Conservation (phyloP, 2,888 invertebrate genomes). For the Chloroclystis v-ata region DNA sequence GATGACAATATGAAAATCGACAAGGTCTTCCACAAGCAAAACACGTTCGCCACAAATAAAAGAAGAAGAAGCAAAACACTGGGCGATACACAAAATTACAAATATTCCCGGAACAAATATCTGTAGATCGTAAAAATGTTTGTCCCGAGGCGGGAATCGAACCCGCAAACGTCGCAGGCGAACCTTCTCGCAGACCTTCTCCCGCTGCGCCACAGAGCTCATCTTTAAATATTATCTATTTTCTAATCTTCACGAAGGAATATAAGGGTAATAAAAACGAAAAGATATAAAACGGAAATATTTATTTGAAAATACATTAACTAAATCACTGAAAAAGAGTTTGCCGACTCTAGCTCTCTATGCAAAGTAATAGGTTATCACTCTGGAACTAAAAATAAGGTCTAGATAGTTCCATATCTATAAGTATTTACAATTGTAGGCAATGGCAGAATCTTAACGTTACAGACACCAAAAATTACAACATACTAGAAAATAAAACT, state of each 20-base stretch:
- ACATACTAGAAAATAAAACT: constrained; percentile 41
- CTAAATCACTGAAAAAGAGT: constrained; percentile 68
- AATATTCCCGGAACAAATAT: no score
- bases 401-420: constrained; percentile 40
- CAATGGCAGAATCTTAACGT: constrained; percentile 59
- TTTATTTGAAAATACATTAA: constrained; percentile 60
- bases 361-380: constrained; percentile 59
- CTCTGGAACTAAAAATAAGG: constrained; percentile 50
- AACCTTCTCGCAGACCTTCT: no score
- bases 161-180: no score
- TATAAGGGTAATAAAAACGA: constrained; percentile 8
- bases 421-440: constrained; percentile 62
- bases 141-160: no score
- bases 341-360: constrained; percentile 55
- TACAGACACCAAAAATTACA: constrained; percentile 57
- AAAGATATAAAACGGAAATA: constrained; percentile 57
- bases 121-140: no score
- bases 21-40: no score
- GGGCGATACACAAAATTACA: no score
- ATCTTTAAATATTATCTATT: no score
- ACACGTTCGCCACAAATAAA: no score
- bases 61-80: no score
- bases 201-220: no score
- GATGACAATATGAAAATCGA: no score
- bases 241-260: not conserved